Evolutionary conservation across 2,113 vertebrate species (phyloP), one percentile per base, ranked within the genome.

Genomic region (Tympanuchus pallidicinctus): DNA sequence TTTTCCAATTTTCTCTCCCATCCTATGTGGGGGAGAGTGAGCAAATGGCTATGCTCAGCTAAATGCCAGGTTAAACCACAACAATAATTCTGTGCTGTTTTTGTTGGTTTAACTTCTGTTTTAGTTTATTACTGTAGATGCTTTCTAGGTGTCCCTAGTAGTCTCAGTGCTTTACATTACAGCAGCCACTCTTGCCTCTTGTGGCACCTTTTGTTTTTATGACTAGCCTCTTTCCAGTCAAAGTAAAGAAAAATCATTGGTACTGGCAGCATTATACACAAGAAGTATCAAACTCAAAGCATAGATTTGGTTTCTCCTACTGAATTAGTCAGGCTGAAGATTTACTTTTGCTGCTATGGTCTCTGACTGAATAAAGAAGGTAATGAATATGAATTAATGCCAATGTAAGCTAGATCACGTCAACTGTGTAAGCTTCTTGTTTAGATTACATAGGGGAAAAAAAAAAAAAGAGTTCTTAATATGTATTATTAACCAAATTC

Each of bases 381-480:
- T 72, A 85, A 90, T 65, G 67, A 72, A 88, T 93, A 77, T 86
- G 73, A 47, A 90, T 89, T 90, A 14, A 14, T 67, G 47, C 88
- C 88, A 89, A 17, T 22, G 22, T 69, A 92, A 85, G 38, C 60
- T 89, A 38, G n/a, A 67, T 81, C 18, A 60, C 42, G 47, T 74
- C 61, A 86, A 5, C 56, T 88, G 70, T 12, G 63, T 81, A 87
- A 92, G 30, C 9, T 57, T 5, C 14, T 72, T 75, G 70, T 84
- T 78, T 82, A 73, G 87, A 79, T 65, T 64, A 79, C 43, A 9
- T 36, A 10, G 28, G 15, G 30, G 30, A 5, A 13, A 19, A 40
- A 71, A 5, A 13, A 19, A 40, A 6, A 72, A 0, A 5, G 2
- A 56, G 14, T 13, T 83, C 8, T 54, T 72, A 75, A 42, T 8